Evolutionary conservation across 2,113 vertebrate genomes (phyloP).

Genomic region (Heterotis niloticus): DNA sequence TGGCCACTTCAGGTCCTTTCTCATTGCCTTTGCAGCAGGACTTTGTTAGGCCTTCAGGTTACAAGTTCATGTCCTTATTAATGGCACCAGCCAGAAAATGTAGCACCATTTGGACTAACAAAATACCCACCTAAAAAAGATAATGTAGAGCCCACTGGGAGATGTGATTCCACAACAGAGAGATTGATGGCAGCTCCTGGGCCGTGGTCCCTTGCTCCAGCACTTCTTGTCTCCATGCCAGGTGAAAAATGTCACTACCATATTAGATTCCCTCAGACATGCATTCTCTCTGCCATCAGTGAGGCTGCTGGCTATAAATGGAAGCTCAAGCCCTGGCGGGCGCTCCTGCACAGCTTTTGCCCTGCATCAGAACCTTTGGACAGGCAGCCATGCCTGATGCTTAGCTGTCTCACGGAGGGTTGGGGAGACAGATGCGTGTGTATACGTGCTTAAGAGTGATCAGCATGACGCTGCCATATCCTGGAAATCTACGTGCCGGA

Average conservation of each 20-base stretch:
- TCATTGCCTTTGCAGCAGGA: too few relatives aligned
- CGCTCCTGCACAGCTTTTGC: not conserved
- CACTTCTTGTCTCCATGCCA: constrained; percentile 23
- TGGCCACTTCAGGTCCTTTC: too few relatives aligned
- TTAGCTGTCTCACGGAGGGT: not conserved
- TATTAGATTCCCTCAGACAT: constrained; percentile 25
- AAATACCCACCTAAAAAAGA: not conserved
- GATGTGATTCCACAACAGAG: not conserved
- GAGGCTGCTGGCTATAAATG: constrained; percentile 28
- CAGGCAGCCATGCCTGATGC: not conserved
- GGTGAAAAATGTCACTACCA: constrained; percentile 32
- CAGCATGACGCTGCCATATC: not conserved
- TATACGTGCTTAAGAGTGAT: not conserved
- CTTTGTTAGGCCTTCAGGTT: too few relatives aligned
- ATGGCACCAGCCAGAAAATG: too few relatives aligned
- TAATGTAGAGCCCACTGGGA: not conserved
- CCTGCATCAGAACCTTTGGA: not conserved
- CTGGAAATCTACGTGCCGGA: not conserved
- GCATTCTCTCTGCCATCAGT: constrained; percentile 14
- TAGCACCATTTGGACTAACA: too few relatives aligned
- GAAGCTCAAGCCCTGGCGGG: constrained; percentile 8
- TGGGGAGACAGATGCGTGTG: not conserved
- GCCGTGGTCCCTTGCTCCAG: not conserved
- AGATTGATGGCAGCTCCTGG: constrained; percentile 3
- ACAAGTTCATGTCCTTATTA: too few relatives aligned